These are phyloP conservation scores for Callinectes sapidus DNA, from an alignment of 2,888 invertebrate species.

Conservation along the genomic window DNA sequence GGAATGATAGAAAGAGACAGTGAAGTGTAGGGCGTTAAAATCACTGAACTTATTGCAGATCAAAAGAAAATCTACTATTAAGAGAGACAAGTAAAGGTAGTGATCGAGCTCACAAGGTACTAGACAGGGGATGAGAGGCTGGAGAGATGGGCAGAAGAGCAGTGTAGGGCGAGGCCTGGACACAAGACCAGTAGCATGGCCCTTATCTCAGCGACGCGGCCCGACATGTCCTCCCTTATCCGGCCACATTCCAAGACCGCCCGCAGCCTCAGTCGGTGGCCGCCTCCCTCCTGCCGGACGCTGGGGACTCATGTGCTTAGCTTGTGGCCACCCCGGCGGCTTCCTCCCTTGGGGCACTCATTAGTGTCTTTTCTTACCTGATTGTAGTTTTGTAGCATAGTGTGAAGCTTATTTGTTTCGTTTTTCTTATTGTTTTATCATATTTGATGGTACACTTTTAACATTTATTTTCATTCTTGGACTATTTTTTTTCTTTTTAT, in stretches of 20 bases:
- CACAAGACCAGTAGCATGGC: slow-evolving; percentile 63
- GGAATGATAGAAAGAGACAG: too few relatives aligned
- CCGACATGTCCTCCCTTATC: slow-evolving; percentile 65
- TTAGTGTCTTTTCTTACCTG: not conserved
- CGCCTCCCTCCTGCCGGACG: slow-evolving; percentile 4
- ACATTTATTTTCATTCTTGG: not conserved
- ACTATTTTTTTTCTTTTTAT: too few relatives aligned
- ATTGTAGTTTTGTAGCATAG: not conserved
- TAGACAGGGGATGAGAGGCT: not conserved
- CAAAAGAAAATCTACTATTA: too few relatives aligned
- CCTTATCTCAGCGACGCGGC: slow-evolving; percentile 58
- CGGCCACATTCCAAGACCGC: slow-evolving; percentile 59
- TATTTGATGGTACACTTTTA: not conserved
- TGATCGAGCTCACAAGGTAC: not conserved
- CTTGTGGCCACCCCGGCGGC: not conserved
- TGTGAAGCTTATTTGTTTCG: not conserved
- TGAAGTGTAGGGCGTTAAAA: too few relatives aligned
- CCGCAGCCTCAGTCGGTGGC: slow-evolving; percentile 52
- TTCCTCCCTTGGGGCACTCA: not conserved
- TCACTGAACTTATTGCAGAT: too few relatives aligned
- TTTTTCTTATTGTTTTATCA: not conserved
- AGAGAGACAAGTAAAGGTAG: too few relatives aligned
- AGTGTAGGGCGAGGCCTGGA: slow-evolving; percentile 29
- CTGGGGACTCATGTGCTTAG: not conserved
- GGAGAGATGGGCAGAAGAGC: slow-evolving; percentile 8